phyloP scores from a whole-genome alignment of 2,113 vertebrate genomes.

The Microcebus ravelobensis region DNA sequence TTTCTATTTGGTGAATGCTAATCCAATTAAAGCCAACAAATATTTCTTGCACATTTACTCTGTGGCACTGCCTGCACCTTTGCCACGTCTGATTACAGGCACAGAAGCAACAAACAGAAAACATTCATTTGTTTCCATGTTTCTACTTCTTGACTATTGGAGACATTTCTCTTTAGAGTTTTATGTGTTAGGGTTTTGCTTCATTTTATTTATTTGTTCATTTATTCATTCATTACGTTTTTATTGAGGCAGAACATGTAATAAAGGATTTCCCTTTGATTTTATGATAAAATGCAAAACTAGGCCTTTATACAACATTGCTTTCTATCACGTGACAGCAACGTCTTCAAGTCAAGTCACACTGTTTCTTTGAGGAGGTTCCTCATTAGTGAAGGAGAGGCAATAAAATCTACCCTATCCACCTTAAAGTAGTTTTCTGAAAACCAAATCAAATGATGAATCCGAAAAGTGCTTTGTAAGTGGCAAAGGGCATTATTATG shows the following conservation, averaged over 20 bases:
- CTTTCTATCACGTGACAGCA: background rate
- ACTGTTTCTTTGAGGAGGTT: background rate
- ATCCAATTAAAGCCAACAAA: background rate
- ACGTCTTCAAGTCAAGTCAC: background rate
- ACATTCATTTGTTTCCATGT: background rate
- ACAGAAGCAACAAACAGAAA: background rate
- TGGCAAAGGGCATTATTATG: background rate
- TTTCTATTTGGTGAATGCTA: background rate
- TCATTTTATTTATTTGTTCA: background rate
- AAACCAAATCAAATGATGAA: background rate
- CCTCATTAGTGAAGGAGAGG: background rate
- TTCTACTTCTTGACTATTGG: background rate
- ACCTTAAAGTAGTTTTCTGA: background rate
- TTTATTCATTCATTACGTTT: background rate
- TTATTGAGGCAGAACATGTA: background rate
- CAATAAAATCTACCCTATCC: background rate
- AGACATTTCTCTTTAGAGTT: background rate
- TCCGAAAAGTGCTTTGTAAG: background rate
- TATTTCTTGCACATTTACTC: background rate
- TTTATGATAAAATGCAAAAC: slow-evolving; percentile 19
- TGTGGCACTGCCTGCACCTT: background rate
- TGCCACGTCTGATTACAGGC: background rate
- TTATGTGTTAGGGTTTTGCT: background rate
- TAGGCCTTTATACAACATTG: background rate
- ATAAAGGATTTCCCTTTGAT: background rate